Evolutionary conservation across 2,797 vertebrate genomes (phyloP).

Genomic region (Erithacus rubecula): DNA sequence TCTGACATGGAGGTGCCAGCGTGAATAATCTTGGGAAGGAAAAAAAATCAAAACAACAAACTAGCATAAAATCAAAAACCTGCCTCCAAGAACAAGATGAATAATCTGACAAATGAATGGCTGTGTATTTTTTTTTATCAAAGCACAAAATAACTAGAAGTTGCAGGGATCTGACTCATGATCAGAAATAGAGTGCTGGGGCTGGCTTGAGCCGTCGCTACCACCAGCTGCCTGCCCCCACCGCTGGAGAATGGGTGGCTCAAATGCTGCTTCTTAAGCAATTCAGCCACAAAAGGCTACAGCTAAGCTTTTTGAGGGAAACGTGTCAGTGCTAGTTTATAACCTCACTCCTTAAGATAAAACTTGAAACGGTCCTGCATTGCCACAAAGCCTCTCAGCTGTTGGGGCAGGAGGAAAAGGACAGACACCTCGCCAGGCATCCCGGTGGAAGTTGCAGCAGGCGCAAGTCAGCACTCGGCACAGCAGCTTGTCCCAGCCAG

Average conservation of each 20-base stretch:
- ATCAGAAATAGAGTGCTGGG: slow-evolving; percentile 21
- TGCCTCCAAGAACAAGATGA: background rate
- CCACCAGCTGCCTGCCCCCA: slow-evolving; percentile 23
- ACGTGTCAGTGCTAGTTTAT: background rate
- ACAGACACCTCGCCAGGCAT: background rate
- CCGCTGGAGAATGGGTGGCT: background rate
- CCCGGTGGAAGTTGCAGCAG: background rate
- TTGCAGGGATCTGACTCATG: background rate
- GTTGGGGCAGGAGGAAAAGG: background rate
- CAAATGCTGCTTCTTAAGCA: slow-evolving; percentile 15
- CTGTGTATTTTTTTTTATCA: background rate
- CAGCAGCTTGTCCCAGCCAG: background rate
- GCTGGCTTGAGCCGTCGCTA: background rate
- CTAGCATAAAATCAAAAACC: background rate
- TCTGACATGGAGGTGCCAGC: slow-evolving; percentile 9
- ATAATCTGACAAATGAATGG: slow-evolving; percentile 16
- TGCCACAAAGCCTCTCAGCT: background rate
- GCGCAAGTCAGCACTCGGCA: background rate
- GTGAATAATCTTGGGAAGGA: background rate
- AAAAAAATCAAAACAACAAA: background rate
- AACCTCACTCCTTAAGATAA: background rate
- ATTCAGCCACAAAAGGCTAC: background rate
- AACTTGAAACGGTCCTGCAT: background rate
- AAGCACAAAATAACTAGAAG: slow-evolving; percentile 9
- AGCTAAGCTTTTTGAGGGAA: background rate